Base-by-base conservation (phyloP, 2,888 invertebrate species). In the Notocelia uddmanniana region DNA sequence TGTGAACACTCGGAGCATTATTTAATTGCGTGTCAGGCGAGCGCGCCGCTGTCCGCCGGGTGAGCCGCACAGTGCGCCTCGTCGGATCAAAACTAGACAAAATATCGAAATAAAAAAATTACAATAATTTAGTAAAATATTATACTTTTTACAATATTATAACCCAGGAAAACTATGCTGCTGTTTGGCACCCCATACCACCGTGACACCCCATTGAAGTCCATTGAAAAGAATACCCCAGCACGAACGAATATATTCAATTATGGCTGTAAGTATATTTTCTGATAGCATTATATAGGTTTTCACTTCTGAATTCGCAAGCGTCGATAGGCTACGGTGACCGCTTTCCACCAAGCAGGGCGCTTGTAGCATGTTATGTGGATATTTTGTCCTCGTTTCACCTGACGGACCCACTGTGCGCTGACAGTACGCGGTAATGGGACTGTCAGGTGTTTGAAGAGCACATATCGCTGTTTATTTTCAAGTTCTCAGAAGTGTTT, bases 11-110 rank as follows among this genome's bases (percentile, higher is more conserved):
- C 80, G 80, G 83, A 88, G 89, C 91, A 92, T 91, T 93, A 93
- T 93, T 93, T 92, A 93, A 93, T 93, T 91, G 89, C 84, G 83
- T 92, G 93, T 93, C 93, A 91, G 84, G 81, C 48, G 55, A 23
- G 34, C 55, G 72, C 72, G 62, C 60, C 62, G 69, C 21, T 69
- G 72, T 72, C 72, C 68, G 67, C 60, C 57, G 67, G 78, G 82
- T 80, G 80, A 81, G 83, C 81, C 79, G 85, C 81, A 83, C 83
- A 78, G 80, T 79, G 78, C 75, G 75, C 74, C 70, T 76, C 68
- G 73, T 62, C 59, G 68, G 76, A 76, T 80, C 82, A 82, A 82
- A 84, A 80, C 83, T 85, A 85, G 83, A 79, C 78, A 68, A 69
- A 70, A 68, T 62, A 21, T 8, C 21, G 13, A 37, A 45, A 45